Evolutionary conservation across 2,888 invertebrate genomes (phyloP), one percentile per base, ranked within the genome.

Genomic region (Sympetrum striolatum): DNA sequence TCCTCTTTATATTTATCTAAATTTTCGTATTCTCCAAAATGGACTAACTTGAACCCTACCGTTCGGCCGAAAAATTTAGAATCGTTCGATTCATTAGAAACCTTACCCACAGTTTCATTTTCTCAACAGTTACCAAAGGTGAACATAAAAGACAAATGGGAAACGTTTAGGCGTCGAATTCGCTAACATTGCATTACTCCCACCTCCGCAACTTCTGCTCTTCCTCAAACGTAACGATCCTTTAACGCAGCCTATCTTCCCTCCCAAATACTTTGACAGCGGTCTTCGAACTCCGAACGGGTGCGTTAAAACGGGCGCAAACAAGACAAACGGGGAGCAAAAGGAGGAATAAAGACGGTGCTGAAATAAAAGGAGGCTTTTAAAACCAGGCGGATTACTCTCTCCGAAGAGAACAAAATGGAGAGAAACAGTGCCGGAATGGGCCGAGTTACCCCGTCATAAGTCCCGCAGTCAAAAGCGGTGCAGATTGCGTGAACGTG

Each of bases 191-290:
- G 60, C 60, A 22, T 1, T 37, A 86, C 37, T 86, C 64, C 60
- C 44, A 37, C 82, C 22, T 35, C 58, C 82, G 35, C 58, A 60
- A 86, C 64, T 86, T 86, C 86, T 60, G 86, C 37, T 86, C 64
- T 48, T 86, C 18, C 86, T 58, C 37, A 37, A 64, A 58, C 60
- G 58, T 14, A 86, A 86, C 86, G 86, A 37, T 64, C 35, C 60
- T 86, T 86, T 86, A 86, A 86, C 86, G 86, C 37, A 86, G 37
- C 60, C 86, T 60, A 64, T 86, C 86, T 58, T n/a, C 37, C 86
- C 86, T 60, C n/a, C 86, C 86, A 39, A 86, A 60, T 60, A 60
- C 60, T 60, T 37, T 37, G 60, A 73, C 73, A 73, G 60, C 86
- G 60, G 37, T 60, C 86, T 64, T 60, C 60, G 58, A 64, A 64